Evolutionary conservation across 2,797 vertebrate genomes (phyloP).

Genomic region (Ambastaia sidthimunki): DNA sequence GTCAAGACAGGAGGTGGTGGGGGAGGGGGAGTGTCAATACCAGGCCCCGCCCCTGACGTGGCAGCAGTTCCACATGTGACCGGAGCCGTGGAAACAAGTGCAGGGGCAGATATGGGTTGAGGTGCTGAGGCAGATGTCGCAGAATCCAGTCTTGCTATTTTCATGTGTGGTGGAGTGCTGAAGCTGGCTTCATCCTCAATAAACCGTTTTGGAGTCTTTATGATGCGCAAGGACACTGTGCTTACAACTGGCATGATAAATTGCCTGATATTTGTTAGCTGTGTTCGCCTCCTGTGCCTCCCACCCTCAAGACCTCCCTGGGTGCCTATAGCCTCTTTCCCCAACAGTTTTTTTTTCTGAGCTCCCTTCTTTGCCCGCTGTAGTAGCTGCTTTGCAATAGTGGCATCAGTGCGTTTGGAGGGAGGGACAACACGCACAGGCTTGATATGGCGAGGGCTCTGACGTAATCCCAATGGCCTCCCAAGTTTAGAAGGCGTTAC

Average conservation of each 20-base stretch:
- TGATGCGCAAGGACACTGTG: conserved; percentile 94
- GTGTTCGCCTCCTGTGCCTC: conserved; percentile 85
- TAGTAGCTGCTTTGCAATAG: conserved; percentile 95
- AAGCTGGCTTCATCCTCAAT: conserved; percentile 95
- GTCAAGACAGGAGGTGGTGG: conserved; percentile 69
- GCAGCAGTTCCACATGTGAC: conserved; percentile 61
- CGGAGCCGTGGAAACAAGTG: conserved; percentile 66
- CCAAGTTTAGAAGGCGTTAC: conserved; percentile 72
- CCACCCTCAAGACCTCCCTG: conserved; percentile 77
- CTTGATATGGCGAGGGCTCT: conserved; percentile 94
- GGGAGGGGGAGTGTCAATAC: conserved; percentile 69
- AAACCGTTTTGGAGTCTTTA: conserved; percentile 97
- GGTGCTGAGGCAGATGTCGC: conserved; percentile 73
- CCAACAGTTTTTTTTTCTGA: conserved; percentile 87
- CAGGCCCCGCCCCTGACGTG: conserved; percentile 60
- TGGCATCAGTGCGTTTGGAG: conserved; percentile 93
- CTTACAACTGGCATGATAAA: conserved; percentile 99
- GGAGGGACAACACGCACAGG: conserved; percentile 93
- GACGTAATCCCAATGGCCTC: conserved; percentile 80
- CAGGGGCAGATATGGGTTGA: conserved; percentile 54
- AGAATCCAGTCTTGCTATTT: conserved; percentile 89
- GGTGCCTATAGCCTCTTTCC: conserved; percentile 85
- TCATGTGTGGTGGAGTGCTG: conserved; percentile 84
- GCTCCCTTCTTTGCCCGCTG: conserved; percentile 95
- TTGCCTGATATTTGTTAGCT: conserved; percentile 96